These are phyloP conservation scores for Amiota mariae DNA, from an alignment of 2,888 invertebrate genomes.

Conservation along the genomic window DNA sequence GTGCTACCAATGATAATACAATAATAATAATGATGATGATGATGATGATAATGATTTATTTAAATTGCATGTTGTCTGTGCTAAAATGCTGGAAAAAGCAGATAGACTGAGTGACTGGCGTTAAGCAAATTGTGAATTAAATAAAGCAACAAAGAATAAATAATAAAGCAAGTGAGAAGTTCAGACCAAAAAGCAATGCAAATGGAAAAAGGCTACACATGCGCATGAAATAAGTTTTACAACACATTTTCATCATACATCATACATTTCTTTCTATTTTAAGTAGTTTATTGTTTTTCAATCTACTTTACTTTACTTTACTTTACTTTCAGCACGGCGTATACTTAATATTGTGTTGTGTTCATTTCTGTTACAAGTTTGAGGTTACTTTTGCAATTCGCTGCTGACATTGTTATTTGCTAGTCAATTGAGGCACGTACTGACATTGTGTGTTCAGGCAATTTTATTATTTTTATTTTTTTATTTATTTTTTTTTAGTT, in stretches of 20 bases:
- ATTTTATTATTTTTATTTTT: too few relatives aligned
- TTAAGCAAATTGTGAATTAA: background rate
- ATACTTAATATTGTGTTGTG: background rate
- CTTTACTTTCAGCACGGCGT: background rate
- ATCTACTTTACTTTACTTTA: background rate
- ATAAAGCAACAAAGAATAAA: background rate
- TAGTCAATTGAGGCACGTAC: background rate
- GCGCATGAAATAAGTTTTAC: background rate
- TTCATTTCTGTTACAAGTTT: background rate
- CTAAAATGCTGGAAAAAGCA: slow-evolving; percentile 29
- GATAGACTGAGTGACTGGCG: slow-evolving; percentile 29
- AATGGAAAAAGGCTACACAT: background rate
- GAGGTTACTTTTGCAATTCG: background rate
- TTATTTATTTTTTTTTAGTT: too few relatives aligned
- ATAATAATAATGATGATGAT: too few relatives aligned
- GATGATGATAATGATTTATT: slow-evolving; percentile 67
- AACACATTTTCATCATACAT: background rate
- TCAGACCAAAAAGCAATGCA: slow-evolving; percentile 7
- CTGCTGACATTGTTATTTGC: background rate
- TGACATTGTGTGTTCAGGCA: background rate
- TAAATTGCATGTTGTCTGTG: slow-evolving; percentile 62
- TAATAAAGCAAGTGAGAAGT: background rate
- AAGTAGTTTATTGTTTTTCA: too few relatives aligned
- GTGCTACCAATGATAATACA: background rate
- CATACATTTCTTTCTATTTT: too few relatives aligned